These are phyloP conservation scores for Catharus minimus DNA, from an alignment of 2,113 vertebrate genomes.

Conservation along the genomic window DNA sequence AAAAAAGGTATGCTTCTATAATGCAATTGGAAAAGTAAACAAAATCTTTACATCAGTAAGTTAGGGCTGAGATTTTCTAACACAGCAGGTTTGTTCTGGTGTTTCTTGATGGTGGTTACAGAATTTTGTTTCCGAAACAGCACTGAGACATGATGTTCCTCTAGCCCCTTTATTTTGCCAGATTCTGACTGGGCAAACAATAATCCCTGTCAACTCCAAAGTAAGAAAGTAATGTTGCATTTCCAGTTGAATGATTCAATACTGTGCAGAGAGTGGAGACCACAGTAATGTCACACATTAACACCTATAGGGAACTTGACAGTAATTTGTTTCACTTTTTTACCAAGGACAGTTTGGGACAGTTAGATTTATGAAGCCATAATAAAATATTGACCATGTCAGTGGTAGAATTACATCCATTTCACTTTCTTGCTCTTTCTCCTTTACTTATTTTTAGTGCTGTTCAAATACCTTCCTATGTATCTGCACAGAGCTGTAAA, in stretches of 20 bases:
- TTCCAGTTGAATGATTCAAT: constrained; percentile 38
- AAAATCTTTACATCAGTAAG: not conserved
- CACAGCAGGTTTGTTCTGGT: not conserved
- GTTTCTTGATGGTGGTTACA: not conserved
- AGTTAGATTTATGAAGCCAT: constrained; percentile 49
- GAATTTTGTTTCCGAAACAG: constrained; percentile 9
- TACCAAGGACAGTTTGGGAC: constrained; percentile 38
- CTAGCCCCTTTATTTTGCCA: not conserved
- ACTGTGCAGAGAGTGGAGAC: not conserved
- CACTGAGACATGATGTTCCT: not conserved
- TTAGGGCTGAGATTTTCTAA: not conserved
- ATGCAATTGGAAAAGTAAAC: constrained; percentile 3
- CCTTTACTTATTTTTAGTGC: not conserved
- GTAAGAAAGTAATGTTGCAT: not conserved
- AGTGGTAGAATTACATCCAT: constrained; percentile 3
- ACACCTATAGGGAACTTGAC: constrained; percentile 12
- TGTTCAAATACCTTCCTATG: not conserved
- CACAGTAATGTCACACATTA: constrained; percentile 38
- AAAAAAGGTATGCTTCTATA: not conserved
- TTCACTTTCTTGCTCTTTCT: constrained; percentile 3
- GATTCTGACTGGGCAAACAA: constrained; percentile 38
- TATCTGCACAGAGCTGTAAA: not conserved
- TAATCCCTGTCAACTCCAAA: constrained; percentile 15
- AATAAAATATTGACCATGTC: constrained; percentile 40
- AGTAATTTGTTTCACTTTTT: constrained; percentile 54